A percentile compares a stretch with the other conserved stretches of the same genome.
These are phyloP conservation scores for Mustelus asterias DNA, from an alignment of 2,113 vertebrate species.

Conservation along the genomic window DNA sequence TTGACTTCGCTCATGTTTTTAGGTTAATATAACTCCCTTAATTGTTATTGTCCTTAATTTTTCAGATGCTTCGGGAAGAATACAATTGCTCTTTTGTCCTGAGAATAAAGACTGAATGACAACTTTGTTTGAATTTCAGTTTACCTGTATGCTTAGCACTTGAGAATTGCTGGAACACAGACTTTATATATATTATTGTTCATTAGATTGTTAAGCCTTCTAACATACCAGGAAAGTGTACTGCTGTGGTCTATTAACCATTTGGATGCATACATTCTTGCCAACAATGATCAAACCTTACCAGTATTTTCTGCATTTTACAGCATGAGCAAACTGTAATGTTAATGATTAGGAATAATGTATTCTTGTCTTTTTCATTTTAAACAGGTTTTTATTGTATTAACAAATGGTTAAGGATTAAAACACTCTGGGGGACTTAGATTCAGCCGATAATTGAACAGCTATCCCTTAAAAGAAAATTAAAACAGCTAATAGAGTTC, in stretches of 20 bases:
- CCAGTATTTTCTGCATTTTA: not conserved
- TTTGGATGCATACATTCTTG: not conserved
- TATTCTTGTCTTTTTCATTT: not conserved
- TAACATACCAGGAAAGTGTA: not conserved
- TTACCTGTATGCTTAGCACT: not conserved
- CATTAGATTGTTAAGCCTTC: not conserved
- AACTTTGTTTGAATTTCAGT: not conserved
- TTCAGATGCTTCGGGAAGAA: not conserved
- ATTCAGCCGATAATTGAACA: not conserved
- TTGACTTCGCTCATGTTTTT: not conserved
- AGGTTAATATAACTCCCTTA: not conserved
- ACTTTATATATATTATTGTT: not conserved
- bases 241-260: not conserved
- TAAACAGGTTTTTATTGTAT: not conserved
- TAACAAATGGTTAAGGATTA: not conserved
- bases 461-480: not conserved
- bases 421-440: not conserved
- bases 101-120: not conserved
- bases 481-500: not conserved
- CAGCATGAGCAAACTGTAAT: not conserved
- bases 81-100: not conserved
- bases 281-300: not conserved
- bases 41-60: not conserved
- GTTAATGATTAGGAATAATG: not conserved
- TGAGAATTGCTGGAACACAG: not conserved